Conservation (phyloP, 1,140 invertebrate species). For the Coelopa frigida region DNA sequence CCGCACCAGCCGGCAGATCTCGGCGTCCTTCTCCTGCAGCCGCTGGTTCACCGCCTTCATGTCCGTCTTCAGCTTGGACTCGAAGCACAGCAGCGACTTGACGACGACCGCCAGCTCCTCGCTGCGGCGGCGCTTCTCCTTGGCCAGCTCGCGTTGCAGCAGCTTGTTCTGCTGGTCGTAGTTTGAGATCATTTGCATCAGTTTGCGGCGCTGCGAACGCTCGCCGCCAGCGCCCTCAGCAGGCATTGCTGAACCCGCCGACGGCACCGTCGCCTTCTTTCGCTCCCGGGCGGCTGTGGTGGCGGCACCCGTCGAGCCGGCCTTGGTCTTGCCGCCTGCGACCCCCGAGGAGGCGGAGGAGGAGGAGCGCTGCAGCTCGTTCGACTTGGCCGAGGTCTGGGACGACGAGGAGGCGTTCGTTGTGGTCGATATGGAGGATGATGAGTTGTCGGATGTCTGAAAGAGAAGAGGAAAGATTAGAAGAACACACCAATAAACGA, state of each 20-base stretch:
- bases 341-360: slow-evolving; percentile 27
- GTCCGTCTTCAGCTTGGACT: slow-evolving; percentile 57
- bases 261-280: too few species aligned
- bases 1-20: slow-evolving; percentile 48
- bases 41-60: slow-evolving; percentile 59
- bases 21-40: slow-evolving; percentile 56
- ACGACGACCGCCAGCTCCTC: slow-evolving; percentile 57
- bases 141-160: slow-evolving; percentile 33
- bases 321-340: slow-evolving; percentile 1
- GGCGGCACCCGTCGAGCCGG: not conserved
- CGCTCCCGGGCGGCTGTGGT: slow-evolving; percentile 17
- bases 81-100: slow-evolving; percentile 56
- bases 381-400: slow-evolving; percentile 16
- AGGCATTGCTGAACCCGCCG: too few species aligned
- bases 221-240: slow-evolving; percentile 12
- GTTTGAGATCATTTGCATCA: slow-evolving; percentile 32
- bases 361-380: slow-evolving; percentile 24
- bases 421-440: slow-evolving; percentile 3
- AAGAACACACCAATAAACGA: too few species aligned
- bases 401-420: not conserved
- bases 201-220: slow-evolving; percentile 22
- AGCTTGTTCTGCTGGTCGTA: slow-evolving; percentile 38
- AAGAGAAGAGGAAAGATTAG: not conserved
- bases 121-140: slow-evolving; percentile 52
- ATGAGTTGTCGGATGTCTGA: slow-evolving; percentile 30